These are phyloP conservation scores for Stomatorhinus ivindoensis DNA, from an alignment of 2,113 vertebrate species.

Conservation along the genomic window DNA sequence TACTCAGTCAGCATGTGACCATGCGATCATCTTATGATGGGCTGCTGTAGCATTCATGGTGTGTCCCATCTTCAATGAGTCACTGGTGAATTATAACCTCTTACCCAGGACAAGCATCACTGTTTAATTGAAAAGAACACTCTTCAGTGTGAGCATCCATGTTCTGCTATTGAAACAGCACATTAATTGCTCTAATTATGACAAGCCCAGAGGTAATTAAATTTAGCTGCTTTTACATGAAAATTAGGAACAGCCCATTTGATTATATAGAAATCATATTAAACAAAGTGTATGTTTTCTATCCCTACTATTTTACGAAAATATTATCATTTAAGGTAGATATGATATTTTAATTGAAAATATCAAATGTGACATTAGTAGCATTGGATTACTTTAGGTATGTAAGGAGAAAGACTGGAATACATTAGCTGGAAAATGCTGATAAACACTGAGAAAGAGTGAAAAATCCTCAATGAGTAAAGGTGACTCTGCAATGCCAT, in stretches of 20 bases:
- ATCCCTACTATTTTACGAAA: not conserved
- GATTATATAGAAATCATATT: not conserved
- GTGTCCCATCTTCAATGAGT: not conserved
- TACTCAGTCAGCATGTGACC: not conserved
- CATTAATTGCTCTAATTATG: not conserved
- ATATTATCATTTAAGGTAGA: not conserved
- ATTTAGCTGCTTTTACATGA: not conserved
- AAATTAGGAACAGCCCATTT: not conserved
- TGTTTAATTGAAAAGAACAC: not conserved
- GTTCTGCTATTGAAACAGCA: not conserved
- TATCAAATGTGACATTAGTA: not conserved
- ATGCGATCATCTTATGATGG: not conserved
- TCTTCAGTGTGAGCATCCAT: not conserved
- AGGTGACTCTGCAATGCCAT: constrained; percentile 1
- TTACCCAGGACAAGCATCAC: not conserved
- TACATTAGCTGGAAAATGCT: not conserved
- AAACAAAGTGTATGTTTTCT: not conserved
- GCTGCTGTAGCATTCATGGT: not conserved
- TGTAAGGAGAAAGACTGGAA: not conserved
- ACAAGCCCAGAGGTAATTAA: constrained; percentile 2
- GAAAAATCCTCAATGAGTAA: constrained; percentile 7
- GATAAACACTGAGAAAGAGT: not conserved
- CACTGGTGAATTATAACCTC: not conserved
- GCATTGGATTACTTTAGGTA: not conserved
- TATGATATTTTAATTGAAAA: not conserved